These are phyloP conservation scores for Zaprionus bogoriensis DNA, from an alignment of 2,888 invertebrate genomes.

Conservation along the genomic window DNA sequence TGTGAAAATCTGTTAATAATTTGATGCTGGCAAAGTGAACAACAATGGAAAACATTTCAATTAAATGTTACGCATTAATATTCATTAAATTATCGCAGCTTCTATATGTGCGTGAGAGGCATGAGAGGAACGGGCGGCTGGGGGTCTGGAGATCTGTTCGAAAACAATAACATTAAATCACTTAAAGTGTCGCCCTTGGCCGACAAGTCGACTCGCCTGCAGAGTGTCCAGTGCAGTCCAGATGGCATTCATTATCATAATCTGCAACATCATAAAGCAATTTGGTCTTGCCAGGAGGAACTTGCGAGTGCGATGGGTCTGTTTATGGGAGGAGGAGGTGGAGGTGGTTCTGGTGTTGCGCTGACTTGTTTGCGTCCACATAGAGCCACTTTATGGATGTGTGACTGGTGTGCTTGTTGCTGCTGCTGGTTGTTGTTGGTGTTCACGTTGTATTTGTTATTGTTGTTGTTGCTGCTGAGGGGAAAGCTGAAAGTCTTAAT, in stretches of 20 bases:
- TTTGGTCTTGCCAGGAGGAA: conserved; percentile 50
- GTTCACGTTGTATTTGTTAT: not conserved
- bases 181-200: conserved; percentile 78
- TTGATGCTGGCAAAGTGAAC: too few relatives aligned
- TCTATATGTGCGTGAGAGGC: not conserved
- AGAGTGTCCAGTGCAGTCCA: conserved; percentile 59
- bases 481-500: conserved; percentile 72
- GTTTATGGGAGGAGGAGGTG: not conserved
- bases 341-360: conserved; percentile 1
- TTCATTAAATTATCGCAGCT: conserved; percentile 59
- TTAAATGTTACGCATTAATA: conserved; percentile 68
- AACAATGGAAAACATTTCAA: conserved; percentile 53
- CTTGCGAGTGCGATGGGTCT: conserved; percentile 11
- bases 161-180: conserved; percentile 81
- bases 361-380: conserved; percentile 67
- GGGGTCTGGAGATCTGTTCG: conserved; percentile 23
- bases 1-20: too few relatives aligned
- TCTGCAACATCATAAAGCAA: conserved; percentile 80
- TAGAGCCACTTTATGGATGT: conserved; percentile 66
- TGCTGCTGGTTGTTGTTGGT: conserved; percentile 24
- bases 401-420: conserved; percentile 49
- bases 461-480: conserved; percentile 23
- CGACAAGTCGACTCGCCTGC: conserved; percentile 1
- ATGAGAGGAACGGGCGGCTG: conserved; percentile 1
- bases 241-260: conserved; percentile 81